Evolutionary conservation across 2,113 vertebrate genomes (phyloP), one percentile per base, ranked within the genome.

Genomic region (Cynocephalus volans): DNA sequence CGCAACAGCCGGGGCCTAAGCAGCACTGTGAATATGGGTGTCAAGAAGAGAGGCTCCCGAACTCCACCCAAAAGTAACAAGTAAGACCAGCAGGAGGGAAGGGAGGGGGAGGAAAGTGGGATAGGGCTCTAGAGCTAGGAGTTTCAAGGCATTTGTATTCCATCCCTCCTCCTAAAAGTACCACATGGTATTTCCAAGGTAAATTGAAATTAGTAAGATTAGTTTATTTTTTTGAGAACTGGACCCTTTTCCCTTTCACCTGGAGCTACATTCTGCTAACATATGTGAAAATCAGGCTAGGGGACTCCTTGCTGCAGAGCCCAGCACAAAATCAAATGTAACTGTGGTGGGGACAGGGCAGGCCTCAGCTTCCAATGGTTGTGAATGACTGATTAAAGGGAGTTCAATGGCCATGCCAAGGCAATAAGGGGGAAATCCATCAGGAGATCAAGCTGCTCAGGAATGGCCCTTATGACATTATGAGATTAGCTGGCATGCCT

Each of bases 1-100:
- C 99, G 99, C 36, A 99, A 99, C 98, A 99, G 98, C 98, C 99
- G 99, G 88, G 98, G 99, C 10, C 33, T 98, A 41, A 97, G 87
- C 92, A 95, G 86, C 81, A 65, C 95, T 54, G 52, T 85, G 87
- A 98, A 88, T 52, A 0, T 26, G 8, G 62, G 97, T 4, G 93
- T 97, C 97, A 98, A 97, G 97, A 98, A 98, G 97, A 98, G 98
- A 95, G 96, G 98, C 31, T 79, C 97, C 90, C 97, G 98, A 76
- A 98, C 96, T 19, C 98, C 98, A 18, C 99, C 99, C 81, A 99
- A 98, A 98, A 99, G 98, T 96, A 98, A 98, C 98, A 99, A 88
- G 99, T 99, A 98, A 98, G 98, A 84, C 70, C 56, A 69, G 24
- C 77, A 73, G 85, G 28, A 5, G 17, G 50, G 60, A 8, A 31